These are phyloP conservation scores for Camponotus pennsylvanicus DNA, from an alignment of 1,140 invertebrate genomes.

Conservation along the genomic window DNA sequence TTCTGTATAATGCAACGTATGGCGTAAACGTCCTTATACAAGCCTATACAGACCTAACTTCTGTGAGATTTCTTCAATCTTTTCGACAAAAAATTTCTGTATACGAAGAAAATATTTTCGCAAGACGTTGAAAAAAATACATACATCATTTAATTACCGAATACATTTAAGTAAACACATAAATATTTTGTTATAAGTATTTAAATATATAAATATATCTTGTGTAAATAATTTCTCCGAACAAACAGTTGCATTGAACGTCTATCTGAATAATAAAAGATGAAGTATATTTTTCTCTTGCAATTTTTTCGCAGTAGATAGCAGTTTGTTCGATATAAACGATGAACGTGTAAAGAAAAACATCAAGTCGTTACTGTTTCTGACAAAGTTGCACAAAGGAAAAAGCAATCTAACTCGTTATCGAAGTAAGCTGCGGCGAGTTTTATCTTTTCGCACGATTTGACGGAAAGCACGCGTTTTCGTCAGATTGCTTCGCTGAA, in stretches of 20 bases:
- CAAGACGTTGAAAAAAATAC: not conserved
- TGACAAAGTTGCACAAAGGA: conserved; percentile 36
- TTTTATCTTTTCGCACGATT: conserved; percentile 80
- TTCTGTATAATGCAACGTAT: conserved; percentile 46
- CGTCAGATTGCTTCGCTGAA: conserved; percentile 55
- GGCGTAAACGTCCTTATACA: conserved; percentile 45
- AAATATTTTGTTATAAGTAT: no score
- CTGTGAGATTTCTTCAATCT: conserved; percentile 13
- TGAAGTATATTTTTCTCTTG: not conserved
- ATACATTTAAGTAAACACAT: no score
- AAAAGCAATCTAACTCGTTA: conserved; percentile 66
- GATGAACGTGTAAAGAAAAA: conserved; percentile 32
- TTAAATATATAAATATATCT: not conserved
- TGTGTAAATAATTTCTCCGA: not conserved
- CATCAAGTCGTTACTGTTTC: conserved; percentile 57
- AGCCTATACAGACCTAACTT: conserved; percentile 4
- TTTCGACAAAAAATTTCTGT: conserved; percentile 9
- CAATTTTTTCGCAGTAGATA: not conserved
- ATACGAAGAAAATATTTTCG: not conserved
- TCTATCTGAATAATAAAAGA: not conserved
- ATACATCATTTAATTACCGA: no score
- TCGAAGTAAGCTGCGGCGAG: conserved; percentile 62
- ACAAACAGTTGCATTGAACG: not conserved
- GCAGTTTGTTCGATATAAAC: not conserved
- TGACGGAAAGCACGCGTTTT: conserved; percentile 70